phyloP scores from a whole-genome alignment of 2,797 vertebrate species.

The Coendou prehensilis region DNA sequence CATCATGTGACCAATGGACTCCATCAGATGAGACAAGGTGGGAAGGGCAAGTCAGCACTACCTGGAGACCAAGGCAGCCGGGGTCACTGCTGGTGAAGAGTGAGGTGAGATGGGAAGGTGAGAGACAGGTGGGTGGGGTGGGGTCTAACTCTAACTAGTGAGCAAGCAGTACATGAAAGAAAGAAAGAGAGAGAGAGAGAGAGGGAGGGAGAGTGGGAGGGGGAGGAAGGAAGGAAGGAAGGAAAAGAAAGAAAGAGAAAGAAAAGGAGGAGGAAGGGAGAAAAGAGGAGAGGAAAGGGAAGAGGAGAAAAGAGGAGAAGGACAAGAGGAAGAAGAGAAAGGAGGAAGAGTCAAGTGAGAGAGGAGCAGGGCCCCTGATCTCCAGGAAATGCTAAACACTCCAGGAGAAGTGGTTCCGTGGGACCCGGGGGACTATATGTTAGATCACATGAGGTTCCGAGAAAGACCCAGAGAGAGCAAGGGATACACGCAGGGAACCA shows the following conservation, averaged over 20 bases:
- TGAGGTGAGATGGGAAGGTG: neutral
- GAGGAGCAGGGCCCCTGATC: fast-evolving
- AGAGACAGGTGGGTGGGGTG: neutral
- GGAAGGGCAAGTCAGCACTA: no score
- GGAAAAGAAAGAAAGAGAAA: no score
- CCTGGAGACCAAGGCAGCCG: neutral
- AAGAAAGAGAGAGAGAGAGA: neutral
- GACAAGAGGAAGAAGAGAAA: neutral
- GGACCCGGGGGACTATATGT: neutral
- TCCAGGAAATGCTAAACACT: neutral
- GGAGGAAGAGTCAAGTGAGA: neutral
- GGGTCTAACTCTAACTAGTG: neutral
- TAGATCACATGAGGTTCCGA: neutral
- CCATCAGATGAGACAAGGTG: neutral
- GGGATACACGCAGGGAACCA: neutral
- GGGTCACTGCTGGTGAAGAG: no score
- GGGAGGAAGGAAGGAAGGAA: neutral
- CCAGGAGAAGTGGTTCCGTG: neutral
- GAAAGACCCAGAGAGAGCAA: neutral
- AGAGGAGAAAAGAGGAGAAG: neutral
- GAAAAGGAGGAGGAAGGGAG: neutral
- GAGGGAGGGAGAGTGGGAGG: fast-evolving
- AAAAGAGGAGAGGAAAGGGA: neutral
- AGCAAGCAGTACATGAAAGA: neutral
- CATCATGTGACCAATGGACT: neutral